phyloP scores from a whole-genome alignment of 2,113 vertebrate genomes.

The Lichenostomus cassidix region DNA sequence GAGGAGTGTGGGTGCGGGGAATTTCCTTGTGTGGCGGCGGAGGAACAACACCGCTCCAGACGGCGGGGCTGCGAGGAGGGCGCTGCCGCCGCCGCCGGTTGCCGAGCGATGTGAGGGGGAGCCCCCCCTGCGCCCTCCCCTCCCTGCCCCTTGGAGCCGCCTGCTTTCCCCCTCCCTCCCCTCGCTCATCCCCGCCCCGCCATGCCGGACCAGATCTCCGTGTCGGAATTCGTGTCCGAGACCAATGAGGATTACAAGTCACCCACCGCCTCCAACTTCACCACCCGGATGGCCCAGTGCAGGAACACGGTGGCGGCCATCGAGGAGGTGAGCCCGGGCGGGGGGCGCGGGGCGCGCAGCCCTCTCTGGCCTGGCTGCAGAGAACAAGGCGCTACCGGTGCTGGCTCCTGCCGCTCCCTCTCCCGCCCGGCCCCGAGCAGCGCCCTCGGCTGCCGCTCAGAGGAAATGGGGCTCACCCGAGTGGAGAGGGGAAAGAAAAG shows the following conservation, averaged over 20 bases:
- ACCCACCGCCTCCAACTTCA: constrained; percentile 93
- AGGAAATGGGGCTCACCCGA: constrained; percentile 7
- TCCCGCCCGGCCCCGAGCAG: neutral
- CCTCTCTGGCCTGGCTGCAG: constrained; percentile 34
- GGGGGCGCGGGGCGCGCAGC: neutral
- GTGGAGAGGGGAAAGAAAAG: neutral
- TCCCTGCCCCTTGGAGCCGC: neutral
- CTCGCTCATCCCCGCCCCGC: constrained; percentile 51
- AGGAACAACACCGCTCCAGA: constrained; percentile 10
- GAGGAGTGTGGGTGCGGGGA: constrained; percentile 55
- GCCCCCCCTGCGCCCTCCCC: neutral
- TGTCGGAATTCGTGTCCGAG: constrained; percentile 89
- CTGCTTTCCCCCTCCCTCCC: constrained; percentile 7
- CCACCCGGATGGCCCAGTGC: constrained; percentile 88
- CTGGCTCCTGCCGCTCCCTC: neutral
- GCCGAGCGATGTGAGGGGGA: constrained; percentile 32
- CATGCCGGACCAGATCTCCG: constrained; percentile 90
- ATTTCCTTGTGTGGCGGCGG: constrained; percentile 50
- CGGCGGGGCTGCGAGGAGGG: neutral
- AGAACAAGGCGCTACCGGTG: constrained; percentile 45
- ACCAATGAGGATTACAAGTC: constrained; percentile 95
- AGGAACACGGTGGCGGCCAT: constrained; percentile 87
- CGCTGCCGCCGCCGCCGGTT: constrained; percentile 14
- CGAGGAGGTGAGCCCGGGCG: constrained; percentile 84
- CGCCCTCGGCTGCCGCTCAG: constrained; percentile 22